Conservation (phyloP, 2,888 invertebrate species). For the Xestia ashworthii region DNA sequence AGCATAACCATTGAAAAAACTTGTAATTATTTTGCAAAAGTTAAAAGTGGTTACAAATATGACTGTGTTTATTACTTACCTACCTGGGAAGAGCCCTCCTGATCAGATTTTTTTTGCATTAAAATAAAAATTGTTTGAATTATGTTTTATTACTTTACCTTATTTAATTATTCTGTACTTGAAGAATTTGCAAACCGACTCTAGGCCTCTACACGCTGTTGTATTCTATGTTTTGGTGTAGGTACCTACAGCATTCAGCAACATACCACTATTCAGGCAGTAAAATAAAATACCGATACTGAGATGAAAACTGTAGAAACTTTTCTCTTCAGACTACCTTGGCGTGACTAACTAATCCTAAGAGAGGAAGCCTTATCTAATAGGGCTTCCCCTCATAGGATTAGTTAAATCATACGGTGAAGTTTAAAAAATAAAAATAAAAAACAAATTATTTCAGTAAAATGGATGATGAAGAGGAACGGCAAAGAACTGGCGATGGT, state of each 20-base stretch:
- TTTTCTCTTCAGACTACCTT: not conserved
- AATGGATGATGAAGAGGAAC: conserved; percentile 60
- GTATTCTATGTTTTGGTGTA: not conserved
- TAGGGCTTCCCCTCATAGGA: no score
- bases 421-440: not conserved
- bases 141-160: not conserved
- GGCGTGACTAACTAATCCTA: no score
- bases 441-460: conserved; percentile 48
- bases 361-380: no score
- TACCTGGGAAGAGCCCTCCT: no score
- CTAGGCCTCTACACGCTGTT: not conserved
- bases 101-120: no score
- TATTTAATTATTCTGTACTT: not conserved
- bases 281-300: not conserved
- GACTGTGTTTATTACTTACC: no score
- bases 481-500: conserved; percentile 69
- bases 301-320: not conserved
- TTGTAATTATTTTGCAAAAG: no score
- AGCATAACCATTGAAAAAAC: not conserved
- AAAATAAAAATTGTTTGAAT: conserved; percentile 14
- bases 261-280: no score
- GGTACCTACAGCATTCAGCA: not conserved
- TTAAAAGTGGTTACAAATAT: no score
- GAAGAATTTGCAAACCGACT: not conserved
- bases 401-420: not conserved